phyloP scores from a whole-genome alignment of 2,797 vertebrate species.

The Denticeps clupeoides region DNA sequence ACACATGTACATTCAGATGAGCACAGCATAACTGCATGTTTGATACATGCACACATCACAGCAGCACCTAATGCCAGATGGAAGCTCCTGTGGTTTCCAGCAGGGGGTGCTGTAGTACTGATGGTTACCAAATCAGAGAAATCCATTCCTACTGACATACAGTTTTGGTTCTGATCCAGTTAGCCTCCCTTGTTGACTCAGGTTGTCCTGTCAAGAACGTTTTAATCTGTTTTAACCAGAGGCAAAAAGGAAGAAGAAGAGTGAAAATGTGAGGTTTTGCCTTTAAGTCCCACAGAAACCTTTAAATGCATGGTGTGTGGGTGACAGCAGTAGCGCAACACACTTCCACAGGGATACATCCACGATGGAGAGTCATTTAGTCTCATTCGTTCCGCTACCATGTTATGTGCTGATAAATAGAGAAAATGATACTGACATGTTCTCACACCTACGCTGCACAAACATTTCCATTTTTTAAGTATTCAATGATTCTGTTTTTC shows the following conservation, averaged over 20 bases:
- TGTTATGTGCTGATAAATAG: neutral
- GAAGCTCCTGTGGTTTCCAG: too few species aligned
- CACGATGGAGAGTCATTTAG: neutral
- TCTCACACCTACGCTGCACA: neutral
- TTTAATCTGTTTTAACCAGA: slow-evolving; percentile 13
- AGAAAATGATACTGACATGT: neutral
- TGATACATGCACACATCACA: too few species aligned
- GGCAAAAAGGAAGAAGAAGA: neutral
- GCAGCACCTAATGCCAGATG: too few species aligned
- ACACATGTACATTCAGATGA: too few species aligned
- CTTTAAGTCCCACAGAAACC: slow-evolving; percentile 16
- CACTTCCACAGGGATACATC: neutral
- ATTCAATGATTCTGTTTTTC: neutral
- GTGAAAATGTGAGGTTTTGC: slow-evolving; percentile 9
- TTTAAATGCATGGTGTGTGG: slow-evolving; percentile 13
- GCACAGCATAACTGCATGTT: too few species aligned
- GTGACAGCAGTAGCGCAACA: neutral
- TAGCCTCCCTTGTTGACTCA: too few species aligned
- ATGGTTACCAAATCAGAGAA: too few species aligned
- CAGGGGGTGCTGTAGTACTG: too few species aligned
- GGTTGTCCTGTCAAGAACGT: slow-evolving; percentile 16
- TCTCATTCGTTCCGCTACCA: neutral
- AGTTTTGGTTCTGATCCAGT: too few species aligned
- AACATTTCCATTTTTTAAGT: slow-evolving; percentile 1
- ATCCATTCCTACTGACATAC: too few species aligned